Evolutionary conservation across 2,797 vertebrate species (phyloP), one percentile per base, ranked within the genome.

Genomic region (Syngnathus acus): DNA sequence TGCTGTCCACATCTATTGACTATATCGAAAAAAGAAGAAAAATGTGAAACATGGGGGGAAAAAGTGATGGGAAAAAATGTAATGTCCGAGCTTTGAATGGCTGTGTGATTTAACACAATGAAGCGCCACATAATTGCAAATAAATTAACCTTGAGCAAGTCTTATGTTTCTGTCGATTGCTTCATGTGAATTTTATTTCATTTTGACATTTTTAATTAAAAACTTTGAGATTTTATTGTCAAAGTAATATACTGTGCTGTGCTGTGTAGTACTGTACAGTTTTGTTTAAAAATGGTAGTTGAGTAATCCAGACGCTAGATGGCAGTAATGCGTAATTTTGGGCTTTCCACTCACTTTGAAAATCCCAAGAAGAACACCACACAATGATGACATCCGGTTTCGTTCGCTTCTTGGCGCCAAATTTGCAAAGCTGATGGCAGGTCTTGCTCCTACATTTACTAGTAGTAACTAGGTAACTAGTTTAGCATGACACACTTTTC

Each of bases 131-230:
- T 79, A 73, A 68, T 68, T 75, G 74, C 79, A 76, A 90, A 91
- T 90, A 91, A 92, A 91, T 40, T 55, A 90, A 91, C 43, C 57
- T 81, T 73, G 62, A 86, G 69, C 69, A 76, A 77, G 76, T 60
- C 58, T 64, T 53, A 69, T 47, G 71, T 71, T 43, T 78, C 65
- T 74, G 64, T 54, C 10, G 9, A n/a, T 21, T 53, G 19, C 3
- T 21, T 39, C 5, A 6, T 5, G 1, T 23, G 47, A 43, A 7
- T 50, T 17, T n/a, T 50, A 6, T 50, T 8, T 16, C 47, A 9
- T 7, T 50, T 50, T 4, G 32, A 32, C 32, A 43, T 47, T 47
- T 47, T 17, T 17, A 47, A 17, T 47, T 47, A 6, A 47, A 47
- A 16, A 16, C 14, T 17, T 0, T 47, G 13, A 16, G 16, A 47